Percentiles rank a stretch among this genome's conserved stretches.
phyloP scores from a whole-genome alignment of 2,797 vertebrate species.

The Odontamblyopus lacepedii region DNA sequence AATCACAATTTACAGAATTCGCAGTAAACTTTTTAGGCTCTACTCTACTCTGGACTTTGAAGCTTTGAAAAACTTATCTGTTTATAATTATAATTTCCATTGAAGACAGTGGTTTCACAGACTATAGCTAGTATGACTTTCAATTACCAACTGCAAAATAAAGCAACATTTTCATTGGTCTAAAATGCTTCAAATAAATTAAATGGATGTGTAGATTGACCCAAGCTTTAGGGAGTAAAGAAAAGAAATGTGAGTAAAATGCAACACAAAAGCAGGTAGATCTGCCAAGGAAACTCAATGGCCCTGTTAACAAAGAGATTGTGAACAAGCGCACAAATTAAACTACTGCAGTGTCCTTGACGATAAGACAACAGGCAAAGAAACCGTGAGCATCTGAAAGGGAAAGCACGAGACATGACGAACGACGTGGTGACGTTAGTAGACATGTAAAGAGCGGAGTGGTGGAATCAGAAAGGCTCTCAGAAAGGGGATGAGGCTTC shows the following conservation, averaged over 20 bases:
- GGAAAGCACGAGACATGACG: constrained; percentile 57
- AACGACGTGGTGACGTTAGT: constrained; percentile 64
- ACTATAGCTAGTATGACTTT: background rate
- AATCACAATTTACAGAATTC: background rate
- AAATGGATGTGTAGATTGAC: constrained; percentile 46
- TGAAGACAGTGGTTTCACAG: background rate
- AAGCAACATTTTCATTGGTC: background rate
- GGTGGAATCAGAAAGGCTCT: constrained; percentile 54
- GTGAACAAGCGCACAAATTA: constrained; percentile 60
- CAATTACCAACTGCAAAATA: background rate
- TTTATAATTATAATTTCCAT: background rate
- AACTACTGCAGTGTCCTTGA: constrained; percentile 41
- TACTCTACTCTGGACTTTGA: too few relatives aligned
- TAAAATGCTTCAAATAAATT: background rate
- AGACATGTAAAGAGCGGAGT: constrained; percentile 61
- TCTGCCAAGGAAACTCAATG: constrained; percentile 55
- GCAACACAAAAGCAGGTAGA: constrained; percentile 30
- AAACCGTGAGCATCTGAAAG: constrained; percentile 64
- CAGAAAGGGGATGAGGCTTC: constrained; percentile 68
- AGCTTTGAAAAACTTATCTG: too few relatives aligned
- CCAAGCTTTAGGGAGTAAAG: constrained; percentile 38
- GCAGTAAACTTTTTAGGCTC: background rate
- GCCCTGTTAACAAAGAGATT: constrained; percentile 59
- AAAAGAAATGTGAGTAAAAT: background rate
- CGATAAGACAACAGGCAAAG: constrained; percentile 37